These are phyloP conservation scores for Saxidomus purpurata DNA, from an alignment of 1,140 invertebrate genomes.

Conservation along the genomic window DNA sequence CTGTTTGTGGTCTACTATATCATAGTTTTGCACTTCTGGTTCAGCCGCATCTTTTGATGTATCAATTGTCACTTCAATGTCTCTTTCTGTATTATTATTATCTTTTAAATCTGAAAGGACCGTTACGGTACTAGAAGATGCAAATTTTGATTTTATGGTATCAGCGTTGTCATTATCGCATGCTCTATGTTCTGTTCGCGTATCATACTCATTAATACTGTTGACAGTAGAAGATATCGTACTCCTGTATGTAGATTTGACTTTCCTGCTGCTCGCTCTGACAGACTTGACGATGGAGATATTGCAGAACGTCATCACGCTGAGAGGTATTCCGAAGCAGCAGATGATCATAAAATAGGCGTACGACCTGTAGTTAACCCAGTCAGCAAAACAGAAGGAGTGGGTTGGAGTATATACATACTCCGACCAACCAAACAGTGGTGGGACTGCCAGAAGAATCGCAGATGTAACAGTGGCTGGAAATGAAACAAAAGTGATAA, in stretches of 20 bases:
- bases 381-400: slow-evolving; percentile 79
- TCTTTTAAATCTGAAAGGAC: not conserved
- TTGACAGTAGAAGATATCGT: not conserved
- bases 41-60: not conserved
- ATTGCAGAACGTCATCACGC: slow-evolving; percentile 76
- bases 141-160: not conserved
- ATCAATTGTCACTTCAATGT: not conserved
- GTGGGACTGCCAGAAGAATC: slow-evolving; percentile 64
- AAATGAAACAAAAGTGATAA: slow-evolving; percentile 41
- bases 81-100: not conserved
- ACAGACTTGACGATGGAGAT: slow-evolving; percentile 68
- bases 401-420: slow-evolving; percentile 70
- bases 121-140: not conserved
- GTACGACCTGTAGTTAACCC: slow-evolving; percentile 74
- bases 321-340: slow-evolving; percentile 78
- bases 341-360: slow-evolving; percentile 79
- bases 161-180: not conserved
- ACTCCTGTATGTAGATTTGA: slow-evolving; percentile 11
- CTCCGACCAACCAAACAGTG: slow-evolving; percentile 69
- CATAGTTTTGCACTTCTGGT: not conserved
- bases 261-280: slow-evolving; percentile 60
- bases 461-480: slow-evolving; percentile 70
- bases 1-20: not conserved
- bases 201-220: not conserved
- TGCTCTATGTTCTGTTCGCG: not conserved